Evolutionary conservation across 2,113 vertebrate species (phyloP).

Genomic region (Petroica traversi): DNA sequence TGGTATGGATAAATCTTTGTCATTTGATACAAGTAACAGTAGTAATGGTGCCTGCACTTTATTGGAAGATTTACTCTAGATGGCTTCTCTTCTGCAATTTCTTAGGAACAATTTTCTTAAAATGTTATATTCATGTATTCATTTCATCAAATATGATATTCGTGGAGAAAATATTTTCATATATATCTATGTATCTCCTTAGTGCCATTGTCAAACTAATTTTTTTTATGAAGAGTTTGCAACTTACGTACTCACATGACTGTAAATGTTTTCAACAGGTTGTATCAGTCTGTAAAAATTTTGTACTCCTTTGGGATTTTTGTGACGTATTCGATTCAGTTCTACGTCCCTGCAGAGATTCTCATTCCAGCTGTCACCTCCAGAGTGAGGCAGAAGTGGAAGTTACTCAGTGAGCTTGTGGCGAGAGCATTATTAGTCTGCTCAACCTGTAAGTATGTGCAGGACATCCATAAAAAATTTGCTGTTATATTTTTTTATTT

Average conservation of each 20-base stretch:
- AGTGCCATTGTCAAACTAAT: neutral
- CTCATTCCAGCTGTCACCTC: conserved; percentile 77
- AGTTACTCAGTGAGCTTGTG: conserved; percentile 71
- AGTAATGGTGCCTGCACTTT: neutral
- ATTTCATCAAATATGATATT: neutral
- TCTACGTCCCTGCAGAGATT: conserved; percentile 88
- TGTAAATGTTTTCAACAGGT: conserved; percentile 73
- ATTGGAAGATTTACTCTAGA: neutral
- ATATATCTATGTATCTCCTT: neutral
- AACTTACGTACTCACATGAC: neutral
- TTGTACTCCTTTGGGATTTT: conserved; percentile 90
- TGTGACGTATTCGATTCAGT: conserved; percentile 89
- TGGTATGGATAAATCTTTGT: neutral
- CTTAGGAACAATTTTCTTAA: neutral
- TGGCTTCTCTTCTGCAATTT: neutral
- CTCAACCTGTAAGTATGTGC: conserved; percentile 84
- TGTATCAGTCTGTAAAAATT: conserved; percentile 87
- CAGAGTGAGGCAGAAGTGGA: conserved; percentile 76
- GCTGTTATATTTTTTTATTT: neutral
- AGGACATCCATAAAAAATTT: neutral
- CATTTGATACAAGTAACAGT: neutral
- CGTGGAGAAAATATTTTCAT: neutral
- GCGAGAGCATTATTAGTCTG: conserved; percentile 76
- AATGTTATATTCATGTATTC: neutral
- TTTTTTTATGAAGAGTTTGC: neutral